Evolutionary conservation across 2,888 invertebrate species (phyloP), one percentile per base, ranked within the genome.

Genomic region (Fragum fragum): DNA sequence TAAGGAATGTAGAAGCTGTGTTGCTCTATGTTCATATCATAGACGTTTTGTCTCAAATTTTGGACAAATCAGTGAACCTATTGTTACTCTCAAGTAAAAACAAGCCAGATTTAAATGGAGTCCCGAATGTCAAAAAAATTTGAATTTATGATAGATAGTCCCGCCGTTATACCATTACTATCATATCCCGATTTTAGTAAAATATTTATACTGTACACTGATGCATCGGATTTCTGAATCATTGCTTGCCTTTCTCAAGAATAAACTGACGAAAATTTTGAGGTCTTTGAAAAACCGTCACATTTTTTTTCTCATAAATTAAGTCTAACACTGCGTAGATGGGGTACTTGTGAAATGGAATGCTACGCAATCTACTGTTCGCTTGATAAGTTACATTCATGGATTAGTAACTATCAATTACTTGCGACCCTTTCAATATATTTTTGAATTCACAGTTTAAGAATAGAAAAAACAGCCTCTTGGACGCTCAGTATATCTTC

Each of bases 11-110:
- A 47, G 28, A 28, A 29, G 47, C 16, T 26, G 52, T 55, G 32
- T 55, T n/a, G 71, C 14, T 21, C 32, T 53, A 7, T 16, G 11
- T 16, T 18, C 29, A 14, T 55, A 55, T 9, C 55, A 71, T 6
- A 71, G 71, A 26, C 53, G 55, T 0, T 71, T 71, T 36, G 36
- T 71, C 1, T 55, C 55, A 53, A 53, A 53, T 32, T 71, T 71
- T 55, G n/a, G 29, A 32, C 26, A 71, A 55, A 71, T 55, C 18
- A 29, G 29, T n/a, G 53, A 55, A 53, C 71, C 71, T n/a, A 21
- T 71, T 16, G n/a, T 71, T 32, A 21, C 52, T 3, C 36, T 71
- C 26, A 71, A 55, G 14, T 55, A 32, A 29, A 55, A 29, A 53
- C 21, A 32, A 55, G 53, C 53, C 3, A 52, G 55, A 23, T 71